Conservation (phyloP, 2,113 vertebrate species). For the Chaenogobius annularis region DNA sequence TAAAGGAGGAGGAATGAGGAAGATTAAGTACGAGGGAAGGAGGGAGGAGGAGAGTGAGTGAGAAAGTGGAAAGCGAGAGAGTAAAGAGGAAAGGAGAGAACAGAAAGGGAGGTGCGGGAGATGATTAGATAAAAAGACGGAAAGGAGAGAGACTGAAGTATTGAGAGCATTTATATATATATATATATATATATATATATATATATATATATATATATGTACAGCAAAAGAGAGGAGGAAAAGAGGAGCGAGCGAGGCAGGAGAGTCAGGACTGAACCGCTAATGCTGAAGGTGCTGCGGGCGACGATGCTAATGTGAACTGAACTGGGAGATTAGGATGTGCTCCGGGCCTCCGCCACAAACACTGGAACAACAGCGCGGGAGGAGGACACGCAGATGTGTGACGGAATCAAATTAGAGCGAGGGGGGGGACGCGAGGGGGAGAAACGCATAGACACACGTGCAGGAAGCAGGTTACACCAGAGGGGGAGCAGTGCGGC, state of each 20-base stretch:
- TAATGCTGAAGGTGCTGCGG: constrained; percentile 78
- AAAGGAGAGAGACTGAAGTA: background rate
- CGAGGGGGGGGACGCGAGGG: constrained; percentile 20
- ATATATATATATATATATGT: too few species aligned
- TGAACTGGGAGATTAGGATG: constrained; percentile 79
- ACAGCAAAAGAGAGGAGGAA: background rate
- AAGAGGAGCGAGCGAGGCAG: background rate
- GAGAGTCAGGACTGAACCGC: constrained; percentile 60
- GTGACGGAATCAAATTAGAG: constrained; percentile 49
- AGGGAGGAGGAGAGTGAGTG: background rate
- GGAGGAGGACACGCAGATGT: constrained; percentile 33
- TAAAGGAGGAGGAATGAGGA: background rate
- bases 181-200: too few species aligned
- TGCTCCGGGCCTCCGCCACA: constrained; percentile 70
- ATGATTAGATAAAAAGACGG: too few species aligned
- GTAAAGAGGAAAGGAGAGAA: background rate
- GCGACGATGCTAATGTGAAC: constrained; percentile 75
- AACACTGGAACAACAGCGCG: constrained; percentile 69
- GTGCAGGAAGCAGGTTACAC: too few species aligned
- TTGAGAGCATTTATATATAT: too few species aligned
- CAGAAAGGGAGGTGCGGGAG: too few species aligned
- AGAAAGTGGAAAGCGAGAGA: background rate
- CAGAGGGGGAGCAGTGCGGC: too few species aligned
- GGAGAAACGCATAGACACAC: background rate
- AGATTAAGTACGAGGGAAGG: too few species aligned